phyloP scores from a whole-genome alignment of 2,888 invertebrate genomes.

The Agrotis puta region DNA sequence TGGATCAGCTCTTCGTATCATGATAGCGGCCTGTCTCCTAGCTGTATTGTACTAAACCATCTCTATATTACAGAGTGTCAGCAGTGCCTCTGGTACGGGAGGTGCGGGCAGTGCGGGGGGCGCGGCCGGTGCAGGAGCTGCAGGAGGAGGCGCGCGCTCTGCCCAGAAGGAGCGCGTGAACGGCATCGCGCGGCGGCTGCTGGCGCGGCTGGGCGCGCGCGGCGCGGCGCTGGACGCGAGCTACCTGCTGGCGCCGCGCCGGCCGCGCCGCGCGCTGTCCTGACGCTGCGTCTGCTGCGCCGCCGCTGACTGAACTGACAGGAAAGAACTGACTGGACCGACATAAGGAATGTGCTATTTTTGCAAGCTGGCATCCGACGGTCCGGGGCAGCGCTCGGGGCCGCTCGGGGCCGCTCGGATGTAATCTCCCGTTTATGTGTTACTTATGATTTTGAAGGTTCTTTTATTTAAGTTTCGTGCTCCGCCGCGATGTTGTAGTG shows the following conservation, averaged over 20 bases:
- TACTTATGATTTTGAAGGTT: slow-evolving; percentile 25
- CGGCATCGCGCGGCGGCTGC: slow-evolving; percentile 82
- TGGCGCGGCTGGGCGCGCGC: slow-evolving; percentile 76
- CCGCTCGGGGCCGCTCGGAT: background rate
- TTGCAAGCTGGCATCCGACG: background rate
- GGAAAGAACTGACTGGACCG: too few relatives aligned
- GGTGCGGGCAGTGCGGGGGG: slow-evolving; percentile 9
- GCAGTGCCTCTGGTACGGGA: slow-evolving; percentile 1
- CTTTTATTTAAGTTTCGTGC: slow-evolving; percentile 45
- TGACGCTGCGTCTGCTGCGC: slow-evolving; percentile 59
- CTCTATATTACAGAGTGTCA: slow-evolving; percentile 9
- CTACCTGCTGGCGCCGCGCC: slow-evolving; percentile 61
- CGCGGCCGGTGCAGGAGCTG: background rate
- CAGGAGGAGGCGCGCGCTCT: slow-evolving; percentile 56
- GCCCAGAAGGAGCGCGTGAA: slow-evolving; percentile 85
- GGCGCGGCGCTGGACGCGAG: slow-evolving; percentile 69
- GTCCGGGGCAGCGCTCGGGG: background rate
- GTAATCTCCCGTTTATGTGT: slow-evolving; percentile 9
- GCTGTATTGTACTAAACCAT: background rate
- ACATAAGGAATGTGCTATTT: too few relatives aligned
- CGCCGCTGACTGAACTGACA: background rate
- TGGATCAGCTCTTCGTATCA: too few relatives aligned
- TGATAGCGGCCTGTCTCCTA: too few relatives aligned
- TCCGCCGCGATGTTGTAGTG: slow-evolving; percentile 52
- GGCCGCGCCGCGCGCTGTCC: slow-evolving; percentile 64